A percentile compares a stretch with the other conserved stretches of the same genome.
Evolutionary conservation across 92 coral and sea anemone species (phyloP).

Genomic region (Isaurus tuberculatus): DNA sequence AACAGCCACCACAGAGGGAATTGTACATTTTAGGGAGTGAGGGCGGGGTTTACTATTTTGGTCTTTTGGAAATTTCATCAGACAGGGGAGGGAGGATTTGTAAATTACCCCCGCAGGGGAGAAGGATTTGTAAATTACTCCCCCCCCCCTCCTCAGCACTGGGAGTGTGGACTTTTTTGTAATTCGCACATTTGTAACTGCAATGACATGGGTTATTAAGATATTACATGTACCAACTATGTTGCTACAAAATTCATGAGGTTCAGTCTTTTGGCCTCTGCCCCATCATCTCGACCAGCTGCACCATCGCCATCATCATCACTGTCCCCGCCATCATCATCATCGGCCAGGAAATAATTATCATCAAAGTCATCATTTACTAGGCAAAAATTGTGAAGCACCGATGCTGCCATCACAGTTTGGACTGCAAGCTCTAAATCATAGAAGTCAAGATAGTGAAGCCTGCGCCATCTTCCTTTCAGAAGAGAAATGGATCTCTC

Average conservation of each 20-base stretch:
- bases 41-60: conserved; percentile 2
- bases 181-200: conserved; percentile 9
- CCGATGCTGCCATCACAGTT: conserved; percentile 17
- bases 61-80: conserved; percentile 6
- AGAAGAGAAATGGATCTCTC: conserved; percentile 36
- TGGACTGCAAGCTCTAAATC: conserved; percentile 40
- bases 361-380: conserved; percentile 35
- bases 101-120: background rate
- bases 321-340: background rate
- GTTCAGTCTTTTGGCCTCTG: conserved; percentile 24
- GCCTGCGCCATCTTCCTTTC: conserved; percentile 39
- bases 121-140: background rate
- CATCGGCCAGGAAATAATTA: conserved; percentile 38
- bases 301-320: conserved; percentile 15
- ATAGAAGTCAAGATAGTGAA: conserved; percentile 23
- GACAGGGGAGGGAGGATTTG: conserved; percentile 1
- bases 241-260: conserved; percentile 10
- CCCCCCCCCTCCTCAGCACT: background rate
- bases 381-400: conserved; percentile 39
- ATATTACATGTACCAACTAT: conserved; percentile 18
- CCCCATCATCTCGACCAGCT: conserved; percentile 33
- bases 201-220: conserved; percentile 7
- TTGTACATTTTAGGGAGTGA: background rate
- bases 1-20: conserved; percentile 1
- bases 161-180: conserved; percentile 1